Base-by-base conservation (phyloP, 2,888 invertebrate species). In the Podabrus alpinus region DNA sequence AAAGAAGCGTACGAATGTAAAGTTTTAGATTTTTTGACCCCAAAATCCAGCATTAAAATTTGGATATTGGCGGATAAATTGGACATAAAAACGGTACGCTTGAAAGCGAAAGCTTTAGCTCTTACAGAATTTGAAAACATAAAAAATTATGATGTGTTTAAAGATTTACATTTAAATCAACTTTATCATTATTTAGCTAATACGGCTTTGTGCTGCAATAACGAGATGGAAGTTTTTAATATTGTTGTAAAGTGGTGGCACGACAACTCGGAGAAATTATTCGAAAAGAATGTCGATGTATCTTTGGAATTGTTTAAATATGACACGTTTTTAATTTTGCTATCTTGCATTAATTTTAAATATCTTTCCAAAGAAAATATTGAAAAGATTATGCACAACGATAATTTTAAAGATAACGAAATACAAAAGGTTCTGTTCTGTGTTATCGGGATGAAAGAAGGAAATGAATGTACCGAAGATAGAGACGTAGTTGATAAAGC, bases 241-340 rank as follows among this genome's bases (percentile, higher is more conserved):
- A 78, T 83, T 17, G 82, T 83, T 61, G 86, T 87, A 83, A 82
- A 82, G 74, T 88, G 88, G 88, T 86, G 85, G 82, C 83, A 82
- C 69, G 84, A 85, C 76, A 83, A 86, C 77, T 73, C 77, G 0
- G 29, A 68, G 10, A 78, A 75, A 69, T 67, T 74, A 45, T 66
- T 62, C 29, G 9, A 68, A 9, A 66, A 60, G 25, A 29, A 15
- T 11, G 15, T 59, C 1, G 9, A 3, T 1, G 60, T 60, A 11
- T 17, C 61, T 59, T 62, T 71, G 25, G 62, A 73, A 9, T 9
- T 59, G 13, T 68, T 74, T 60, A 25, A 29, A 25, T 74, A 45
- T 10, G 70, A 81, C 15, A 69, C 78, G 11, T 79, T 86, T 64
- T 78, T 84, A 59, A 80, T 78, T 68, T 78, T 87, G 66, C 78